Conservation (phyloP, 1,140 invertebrate genomes). For the Tetraneura akinire region DNA sequence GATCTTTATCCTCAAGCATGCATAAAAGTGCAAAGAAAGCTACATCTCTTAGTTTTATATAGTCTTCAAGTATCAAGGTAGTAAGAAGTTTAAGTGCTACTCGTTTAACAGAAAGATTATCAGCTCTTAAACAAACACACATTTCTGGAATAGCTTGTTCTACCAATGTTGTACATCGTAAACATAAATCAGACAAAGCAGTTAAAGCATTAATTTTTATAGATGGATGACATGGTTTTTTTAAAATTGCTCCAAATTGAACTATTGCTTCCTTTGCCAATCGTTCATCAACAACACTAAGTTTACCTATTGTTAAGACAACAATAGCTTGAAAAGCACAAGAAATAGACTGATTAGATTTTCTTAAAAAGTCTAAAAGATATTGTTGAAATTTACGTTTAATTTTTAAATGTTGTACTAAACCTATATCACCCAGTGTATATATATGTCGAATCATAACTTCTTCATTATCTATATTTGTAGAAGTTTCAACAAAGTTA, state of each 20-base stretch:
- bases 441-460: slow-evolving; percentile 28
- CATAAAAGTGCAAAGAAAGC: slow-evolving; percentile 39
- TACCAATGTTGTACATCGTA: slow-evolving; percentile 39
- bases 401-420: slow-evolving; percentile 39
- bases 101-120: slow-evolving; percentile 30
- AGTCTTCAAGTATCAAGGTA: slow-evolving; percentile 36
- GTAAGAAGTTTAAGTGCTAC: slow-evolving; percentile 40
- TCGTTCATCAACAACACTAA: slow-evolving; percentile 42
- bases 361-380: background rate
- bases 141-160: slow-evolving; percentile 51
- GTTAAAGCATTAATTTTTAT: slow-evolving; percentile 48
- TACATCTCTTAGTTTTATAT: slow-evolving; percentile 41
- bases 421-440: slow-evolving; percentile 29
- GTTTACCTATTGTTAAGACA: slow-evolving; percentile 41
- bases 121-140: slow-evolving; percentile 39
- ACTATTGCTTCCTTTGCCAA: slow-evolving; percentile 46
- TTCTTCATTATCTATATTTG: slow-evolving; percentile 39
- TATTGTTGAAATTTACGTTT: slow-evolving; percentile 30
- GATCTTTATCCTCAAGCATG: slow-evolving; percentile 36
- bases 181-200: slow-evolving; percentile 47
- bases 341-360: slow-evolving; percentile 10
- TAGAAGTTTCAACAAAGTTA: slow-evolving; percentile 21
- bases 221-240: slow-evolving; percentile 37
- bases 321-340: slow-evolving; percentile 22
- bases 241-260: slow-evolving; percentile 32